Base-by-base conservation (phyloP, 2,888 invertebrate species). In the Himalopsyche anomala region DNA sequence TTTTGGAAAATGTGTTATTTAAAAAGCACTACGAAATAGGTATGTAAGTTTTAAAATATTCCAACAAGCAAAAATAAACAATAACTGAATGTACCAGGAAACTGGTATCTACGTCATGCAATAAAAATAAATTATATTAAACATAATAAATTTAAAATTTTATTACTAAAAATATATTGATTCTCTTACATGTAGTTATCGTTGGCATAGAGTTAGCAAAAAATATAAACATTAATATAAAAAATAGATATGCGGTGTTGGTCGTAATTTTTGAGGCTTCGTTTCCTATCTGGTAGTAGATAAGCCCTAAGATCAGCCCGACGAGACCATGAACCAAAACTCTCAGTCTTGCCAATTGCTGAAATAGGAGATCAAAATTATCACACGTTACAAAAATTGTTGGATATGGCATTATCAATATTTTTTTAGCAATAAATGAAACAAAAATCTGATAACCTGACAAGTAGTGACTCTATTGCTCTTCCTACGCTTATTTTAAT, bases 201-300 rank as follows among this genome's bases (percentile, higher is more conserved):
- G 94, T 94, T 1, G 95, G 95, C 94, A 95, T 94, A 0, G 94
- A 92, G 90, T 94, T 95, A 0, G 94, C 93, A 91, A 94, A 95
- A 90, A 94, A 95, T 4, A 95, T 90, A 89, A 95, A 95, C 38
- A 95, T 90, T 28, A 94, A 89, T 88, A 94, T 93, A 90, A 95
- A 95, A 91, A 95, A 95, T 11, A 95, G 89, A 87, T 94, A 94
- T 69, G 94, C 92, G 0, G 94, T 92, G 89, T 95, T 95, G 87
- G 94, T 93, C 80, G 91, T 90, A 36, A 93, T 91, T 86, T 94
- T 94, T 28, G 91, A 91, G 0, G 93, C 94, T 45, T 94, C 94
- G 8, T 91, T 91, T n/a, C 95, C 95, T 4, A 94, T 94, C 87
- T 94, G 92, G 88, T 92, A 91, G 91, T 94, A 95, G 36, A 95